phyloP scores from a whole-genome alignment of 2,113 vertebrate species.

The Sarotherodon lohbergeri region DNA sequence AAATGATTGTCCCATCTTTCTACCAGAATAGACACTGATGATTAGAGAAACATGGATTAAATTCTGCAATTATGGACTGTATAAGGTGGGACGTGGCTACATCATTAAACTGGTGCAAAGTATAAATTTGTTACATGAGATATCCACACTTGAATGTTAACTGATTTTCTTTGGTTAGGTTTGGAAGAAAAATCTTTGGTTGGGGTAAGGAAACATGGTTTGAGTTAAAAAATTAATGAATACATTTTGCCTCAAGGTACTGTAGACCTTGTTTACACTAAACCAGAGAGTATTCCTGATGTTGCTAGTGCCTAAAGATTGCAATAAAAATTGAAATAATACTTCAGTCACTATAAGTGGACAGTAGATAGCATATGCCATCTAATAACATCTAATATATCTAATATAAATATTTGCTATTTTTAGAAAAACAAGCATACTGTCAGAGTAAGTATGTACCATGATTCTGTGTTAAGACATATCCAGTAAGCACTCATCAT shows the following conservation, averaged over 20 bases:
- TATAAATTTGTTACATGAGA: background rate
- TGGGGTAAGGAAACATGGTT: background rate
- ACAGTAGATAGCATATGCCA: background rate
- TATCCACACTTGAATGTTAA: background rate
- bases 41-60: background rate
- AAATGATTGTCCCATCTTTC: background rate
- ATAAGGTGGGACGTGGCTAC: background rate
- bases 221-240: background rate
- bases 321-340: background rate
- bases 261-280: background rate
- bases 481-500: background rate
- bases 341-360: background rate
- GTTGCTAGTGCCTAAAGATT: background rate
- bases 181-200: background rate
- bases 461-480: background rate
- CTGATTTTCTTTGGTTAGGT: background rate
- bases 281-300: background rate
- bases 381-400: background rate
- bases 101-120: background rate
- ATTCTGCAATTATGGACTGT: background rate
- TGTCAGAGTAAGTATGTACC: background rate
- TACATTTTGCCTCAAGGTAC: background rate
- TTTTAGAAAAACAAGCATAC: background rate
- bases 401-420: accelerated
- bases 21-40: background rate